Evolutionary conservation across 2,888 invertebrate genomes (phyloP), one percentile per base, ranked within the genome.

Genomic region (Sipha maydis): DNA sequence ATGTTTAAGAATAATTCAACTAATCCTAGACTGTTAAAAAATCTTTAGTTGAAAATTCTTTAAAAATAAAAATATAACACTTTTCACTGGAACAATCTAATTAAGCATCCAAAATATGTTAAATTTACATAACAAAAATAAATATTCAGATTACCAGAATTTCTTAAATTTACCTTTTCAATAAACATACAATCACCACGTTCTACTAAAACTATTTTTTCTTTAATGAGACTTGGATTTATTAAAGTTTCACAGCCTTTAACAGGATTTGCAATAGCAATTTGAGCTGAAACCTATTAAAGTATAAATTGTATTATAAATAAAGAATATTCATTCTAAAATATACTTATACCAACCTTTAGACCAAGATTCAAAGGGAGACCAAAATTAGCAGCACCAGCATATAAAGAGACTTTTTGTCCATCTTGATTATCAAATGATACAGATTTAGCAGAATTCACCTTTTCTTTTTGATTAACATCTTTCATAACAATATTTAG

Each of bases 101-200:
- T 11, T 48, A 1, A 48, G 1, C 8, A 48, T 48, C 8, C 14
- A 3, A 48, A 8, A 48, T 11, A 48, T 48, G 11, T 48, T 8
- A 4, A 38, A 9, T 41, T 11, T 48, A 11, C 8, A 1, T 41
- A 41, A 11, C 8, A 41, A 5, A 41, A 41, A 41, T 41, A 41
- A 41, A 56, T 56, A 56, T 3, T 56, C 19, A 38, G 25, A 75
- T 75, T 9, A 34, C 25, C 41, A 75, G 1, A n/a, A 75, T 2
- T 38, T 75, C 4, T 41, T 75, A 75, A 75, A 38, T 38, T 75
- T 69, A 94, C 94, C 93, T 99, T 99, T 91, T 98, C 97, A 3
- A 98, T 95, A 92, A 98, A 99, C 93, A 98, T 98, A 92, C 99
- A 99, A 90, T 96, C 96, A 1, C 99, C 98, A 41, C 99, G 94